Percentiles rank a stretch among this genome's conserved stretches.
Conservation (phyloP, 2,888 invertebrate genomes). For the Pristionchus exspectatus region DNA sequence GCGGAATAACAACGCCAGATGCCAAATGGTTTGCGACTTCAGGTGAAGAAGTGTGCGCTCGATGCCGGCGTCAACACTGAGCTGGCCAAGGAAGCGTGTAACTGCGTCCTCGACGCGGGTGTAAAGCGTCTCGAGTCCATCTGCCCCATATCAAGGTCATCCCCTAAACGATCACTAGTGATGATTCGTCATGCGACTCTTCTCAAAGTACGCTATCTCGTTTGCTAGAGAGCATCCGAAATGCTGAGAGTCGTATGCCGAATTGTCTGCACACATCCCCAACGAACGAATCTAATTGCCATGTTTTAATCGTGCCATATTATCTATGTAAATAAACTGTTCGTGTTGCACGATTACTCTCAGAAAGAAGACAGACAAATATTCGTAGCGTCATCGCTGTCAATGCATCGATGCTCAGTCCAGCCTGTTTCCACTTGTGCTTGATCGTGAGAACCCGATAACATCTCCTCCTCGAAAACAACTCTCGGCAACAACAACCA, state of each 20-base stretch:
- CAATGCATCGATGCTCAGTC: background rate
- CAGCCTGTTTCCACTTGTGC: background rate
- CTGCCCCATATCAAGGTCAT: background rate
- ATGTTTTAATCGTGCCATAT: too few species aligned
- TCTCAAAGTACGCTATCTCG: too few species aligned
- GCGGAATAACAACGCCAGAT: background rate
- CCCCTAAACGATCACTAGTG: background rate
- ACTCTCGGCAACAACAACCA: background rate
- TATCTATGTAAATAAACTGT: too few species aligned
- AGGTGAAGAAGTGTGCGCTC: background rate
- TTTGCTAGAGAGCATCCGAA: too few species aligned
- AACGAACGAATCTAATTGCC: too few species aligned
- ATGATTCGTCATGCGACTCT: too few species aligned
- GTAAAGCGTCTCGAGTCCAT: background rate
- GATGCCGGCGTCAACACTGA: background rate
- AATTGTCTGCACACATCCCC: too few species aligned
- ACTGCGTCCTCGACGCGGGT: constrained; percentile 16
- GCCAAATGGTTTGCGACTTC: background rate
- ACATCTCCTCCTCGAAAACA: background rate
- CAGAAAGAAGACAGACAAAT: too few species aligned
- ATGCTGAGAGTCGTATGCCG: too few species aligned
- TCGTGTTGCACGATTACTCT: too few species aligned
- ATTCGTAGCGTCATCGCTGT: too few species aligned
- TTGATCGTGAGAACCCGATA: background rate
- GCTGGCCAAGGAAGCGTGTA: background rate